Percentiles rank a stretch among this genome's conserved stretches.
These are phyloP conservation scores for Myanophis thanlyinensis DNA, from an alignment of 2,113 vertebrate species.

Conservation along the genomic window DNA sequence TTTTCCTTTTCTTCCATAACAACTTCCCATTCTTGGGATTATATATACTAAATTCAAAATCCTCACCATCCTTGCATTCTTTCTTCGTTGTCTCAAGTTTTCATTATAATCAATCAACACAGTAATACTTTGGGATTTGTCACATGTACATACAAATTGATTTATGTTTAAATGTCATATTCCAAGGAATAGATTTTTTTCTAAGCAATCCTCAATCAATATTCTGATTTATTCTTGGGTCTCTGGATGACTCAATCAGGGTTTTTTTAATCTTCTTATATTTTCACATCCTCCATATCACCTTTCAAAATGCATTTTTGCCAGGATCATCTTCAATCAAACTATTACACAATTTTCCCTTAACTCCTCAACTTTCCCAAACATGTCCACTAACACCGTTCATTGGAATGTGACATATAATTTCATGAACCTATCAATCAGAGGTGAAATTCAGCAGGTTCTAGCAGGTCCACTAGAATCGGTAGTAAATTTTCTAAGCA, in stretches of 20 bases:
- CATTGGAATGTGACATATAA: not conserved
- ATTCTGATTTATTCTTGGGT: not conserved
- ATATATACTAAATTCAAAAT: not conserved
- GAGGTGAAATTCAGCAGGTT: no score
- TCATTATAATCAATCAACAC: not conserved
- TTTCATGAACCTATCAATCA: not conserved
- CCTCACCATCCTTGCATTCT: not conserved
- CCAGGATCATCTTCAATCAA: not conserved
- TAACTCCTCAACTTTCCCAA: not conserved
- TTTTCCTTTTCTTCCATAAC: not conserved
- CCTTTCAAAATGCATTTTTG: not conserved
- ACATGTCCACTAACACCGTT: not conserved
- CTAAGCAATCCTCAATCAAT: not conserved
- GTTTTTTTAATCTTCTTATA: not conserved
- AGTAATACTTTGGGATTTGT: not conserved
- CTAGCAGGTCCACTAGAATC: no score
- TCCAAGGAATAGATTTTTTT: not conserved
- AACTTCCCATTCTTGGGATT: not conserved
- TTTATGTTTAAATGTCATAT: not conserved
- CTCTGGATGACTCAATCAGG: not conserved
- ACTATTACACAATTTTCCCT: not conserved
- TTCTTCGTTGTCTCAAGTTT: not conserved
- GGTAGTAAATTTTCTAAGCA: no score
- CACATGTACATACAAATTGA: not conserved
- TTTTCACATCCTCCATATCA: not conserved